Evolutionary conservation across 2,113 vertebrate genomes (phyloP).

Genomic region (Perccottus glenii): DNA sequence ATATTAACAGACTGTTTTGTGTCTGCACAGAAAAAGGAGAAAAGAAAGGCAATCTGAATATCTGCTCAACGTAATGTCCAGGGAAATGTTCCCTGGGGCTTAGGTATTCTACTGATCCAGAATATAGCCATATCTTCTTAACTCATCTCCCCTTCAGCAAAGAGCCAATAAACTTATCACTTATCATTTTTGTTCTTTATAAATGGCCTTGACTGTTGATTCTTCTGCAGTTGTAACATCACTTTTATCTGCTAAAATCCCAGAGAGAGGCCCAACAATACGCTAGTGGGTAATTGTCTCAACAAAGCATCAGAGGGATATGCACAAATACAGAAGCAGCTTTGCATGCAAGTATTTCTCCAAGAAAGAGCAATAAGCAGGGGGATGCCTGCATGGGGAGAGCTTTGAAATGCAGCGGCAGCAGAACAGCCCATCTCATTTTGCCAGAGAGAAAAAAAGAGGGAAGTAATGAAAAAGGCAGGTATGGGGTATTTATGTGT

Average conservation of each 20-base stretch:
- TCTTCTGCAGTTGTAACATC: conserved; percentile 16
- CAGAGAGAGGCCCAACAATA: conserved; percentile 28
- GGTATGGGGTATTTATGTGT: not conserved
- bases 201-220: conserved; percentile 49
- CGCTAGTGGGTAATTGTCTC: conserved; percentile 8
- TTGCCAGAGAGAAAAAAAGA: conserved; percentile 55
- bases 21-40: conserved; percentile 13
- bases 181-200: conserved; percentile 22
- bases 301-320: conserved; percentile 19
- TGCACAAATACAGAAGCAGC: conserved; percentile 10
- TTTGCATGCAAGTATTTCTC: not conserved
- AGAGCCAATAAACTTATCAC: conserved; percentile 54
- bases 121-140: conserved; percentile 54
- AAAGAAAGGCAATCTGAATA: conserved; percentile 22
- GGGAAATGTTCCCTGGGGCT: conserved; percentile 33
- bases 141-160: conserved; percentile 45
- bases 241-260: conserved; percentile 46
- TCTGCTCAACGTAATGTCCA: conserved; percentile 43
- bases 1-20: conserved; percentile 25
- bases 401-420: conserved; percentile 58
- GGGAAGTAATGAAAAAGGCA: conserved; percentile 60
- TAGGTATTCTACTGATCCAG: conserved; percentile 64
- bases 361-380: conserved; percentile 45
- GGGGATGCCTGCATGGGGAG: conserved; percentile 49
- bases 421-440: conserved; percentile 65